Evolutionary conservation across 2,888 invertebrate species (phyloP), one percentile per base, ranked within the genome.

Genomic region (Apotomis turbidana): DNA sequence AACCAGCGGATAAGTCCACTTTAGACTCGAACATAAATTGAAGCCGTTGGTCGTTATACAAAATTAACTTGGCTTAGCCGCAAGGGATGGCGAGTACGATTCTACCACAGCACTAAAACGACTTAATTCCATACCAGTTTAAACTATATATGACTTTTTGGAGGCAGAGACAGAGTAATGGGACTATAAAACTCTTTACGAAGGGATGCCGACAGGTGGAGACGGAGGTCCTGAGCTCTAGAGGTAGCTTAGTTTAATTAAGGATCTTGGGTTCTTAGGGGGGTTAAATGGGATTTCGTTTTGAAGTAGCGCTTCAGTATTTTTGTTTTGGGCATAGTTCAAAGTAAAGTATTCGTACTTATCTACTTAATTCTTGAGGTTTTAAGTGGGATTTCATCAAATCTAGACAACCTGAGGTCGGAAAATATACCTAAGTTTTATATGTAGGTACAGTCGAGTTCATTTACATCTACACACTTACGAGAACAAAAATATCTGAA

Each of bases 181-280:
- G 63, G 57, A 38, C 63, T 54, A 38, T 72, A 72, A 72, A 72
- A 72, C 63, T 68, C 71, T 71, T 71, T 59, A 72, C 62, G 72
- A 63, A 68, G 72, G 72, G 72, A 66, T 63, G 68, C 72, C 72
- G 72, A 68, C 72, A 72, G 72, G 63, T 68, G 72, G 72, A 68
- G 68, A 12, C 62, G 68, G 46, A 46, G 54, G 64, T 46, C 60
- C 55, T 12, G 59, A 66, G 38, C 38, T 64, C 64, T 63, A 59
- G 66, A 66, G 68, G 63, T 62, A 72, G 68, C 72, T 63, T 44
- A 61, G 57, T 71, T 63, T 72, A 68, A 72, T 72, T 72, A 68
- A 68, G 67, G 49, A 67, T 61, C 49, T 67, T 66, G 66, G 54
- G 46, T 44, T 27, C 67, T 66, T 57, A 55, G 54, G 67, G 66